Conservation (phyloP, 2,888 invertebrate genomes). For the Exocentrus adspersus region DNA sequence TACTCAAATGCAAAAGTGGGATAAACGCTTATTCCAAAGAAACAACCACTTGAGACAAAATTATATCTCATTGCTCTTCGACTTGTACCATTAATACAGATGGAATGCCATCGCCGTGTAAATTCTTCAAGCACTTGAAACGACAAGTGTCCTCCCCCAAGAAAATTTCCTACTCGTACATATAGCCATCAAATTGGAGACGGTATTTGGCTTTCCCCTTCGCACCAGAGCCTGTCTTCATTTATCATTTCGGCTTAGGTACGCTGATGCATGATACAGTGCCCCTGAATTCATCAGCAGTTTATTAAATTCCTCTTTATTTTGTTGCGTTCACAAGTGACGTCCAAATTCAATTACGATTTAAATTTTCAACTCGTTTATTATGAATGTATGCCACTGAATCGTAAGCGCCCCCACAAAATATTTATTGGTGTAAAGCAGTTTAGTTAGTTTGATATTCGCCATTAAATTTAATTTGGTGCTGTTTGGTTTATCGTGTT, state of each 20-base stretch:
- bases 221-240: conserved; percentile 14
- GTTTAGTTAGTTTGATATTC: too few relatives aligned
- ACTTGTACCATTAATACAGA: neutral
- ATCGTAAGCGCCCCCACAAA: neutral
- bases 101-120: neutral
- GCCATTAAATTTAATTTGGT: too few relatives aligned
- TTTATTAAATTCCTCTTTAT: conserved; percentile 26
- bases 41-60: too few relatives aligned
- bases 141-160: neutral
- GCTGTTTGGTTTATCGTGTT: too few relatives aligned
- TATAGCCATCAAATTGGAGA: conserved; percentile 19
- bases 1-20: too few relatives aligned
- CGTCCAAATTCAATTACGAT: conserved; percentile 22
- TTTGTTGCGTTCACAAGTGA: conserved; percentile 21
- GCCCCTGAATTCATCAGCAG: conserved; percentile 21
- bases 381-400: conserved; percentile 7
- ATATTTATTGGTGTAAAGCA: conserved; percentile 14
- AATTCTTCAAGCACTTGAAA: neutral
- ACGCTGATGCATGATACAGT: conserved; percentile 18
- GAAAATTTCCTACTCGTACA: conserved; percentile 16
- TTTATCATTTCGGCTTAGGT: conserved; percentile 22
- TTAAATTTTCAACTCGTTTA: conserved; percentile 25
- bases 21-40: too few relatives aligned
- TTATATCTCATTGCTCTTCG: too few relatives aligned
- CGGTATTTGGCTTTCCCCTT: conserved; percentile 21